phyloP scores from a whole-genome alignment of 1,140 invertebrate genomes.

The Plectrocnemia conspersa region DNA sequence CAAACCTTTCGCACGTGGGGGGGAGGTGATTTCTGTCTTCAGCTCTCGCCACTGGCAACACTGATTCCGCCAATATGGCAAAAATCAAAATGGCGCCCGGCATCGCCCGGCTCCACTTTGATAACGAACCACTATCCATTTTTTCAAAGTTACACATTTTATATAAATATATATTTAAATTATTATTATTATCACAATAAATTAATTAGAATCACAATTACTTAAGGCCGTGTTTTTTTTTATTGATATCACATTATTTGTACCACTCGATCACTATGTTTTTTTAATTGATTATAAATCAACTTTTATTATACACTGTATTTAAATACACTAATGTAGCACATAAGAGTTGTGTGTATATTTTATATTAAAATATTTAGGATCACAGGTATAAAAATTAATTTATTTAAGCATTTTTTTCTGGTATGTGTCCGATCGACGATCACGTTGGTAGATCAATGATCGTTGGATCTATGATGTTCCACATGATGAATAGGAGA shows the following conservation, averaged over 20 bases:
- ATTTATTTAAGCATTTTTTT: too few relatives aligned
- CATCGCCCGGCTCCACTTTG: background rate
- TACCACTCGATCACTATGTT: too few relatives aligned
- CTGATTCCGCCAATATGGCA: background rate
- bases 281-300: too few relatives aligned
- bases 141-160: background rate
- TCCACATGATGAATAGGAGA: conserved; percentile 20
- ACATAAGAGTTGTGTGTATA: too few relatives aligned
- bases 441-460: conserved; percentile 20
- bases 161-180: background rate
- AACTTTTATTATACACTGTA: too few relatives aligned
- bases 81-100: background rate
- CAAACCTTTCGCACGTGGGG: conserved; percentile 31
- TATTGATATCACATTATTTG: too few relatives aligned
- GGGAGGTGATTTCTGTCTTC: conserved; percentile 31
- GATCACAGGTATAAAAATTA: too few relatives aligned
- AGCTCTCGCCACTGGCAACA: conserved; percentile 11
- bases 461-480: conserved; percentile 13
- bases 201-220: conserved; percentile 3
- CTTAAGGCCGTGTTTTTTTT: too few relatives aligned
- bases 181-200: background rate
- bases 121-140: too few relatives aligned
- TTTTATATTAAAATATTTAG: too few relatives aligned
- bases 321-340: too few relatives aligned
- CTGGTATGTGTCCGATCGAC: background rate